phyloP scores from a whole-genome alignment of 1,140 invertebrate genomes.

The Globodera ellingtonae region DNA sequence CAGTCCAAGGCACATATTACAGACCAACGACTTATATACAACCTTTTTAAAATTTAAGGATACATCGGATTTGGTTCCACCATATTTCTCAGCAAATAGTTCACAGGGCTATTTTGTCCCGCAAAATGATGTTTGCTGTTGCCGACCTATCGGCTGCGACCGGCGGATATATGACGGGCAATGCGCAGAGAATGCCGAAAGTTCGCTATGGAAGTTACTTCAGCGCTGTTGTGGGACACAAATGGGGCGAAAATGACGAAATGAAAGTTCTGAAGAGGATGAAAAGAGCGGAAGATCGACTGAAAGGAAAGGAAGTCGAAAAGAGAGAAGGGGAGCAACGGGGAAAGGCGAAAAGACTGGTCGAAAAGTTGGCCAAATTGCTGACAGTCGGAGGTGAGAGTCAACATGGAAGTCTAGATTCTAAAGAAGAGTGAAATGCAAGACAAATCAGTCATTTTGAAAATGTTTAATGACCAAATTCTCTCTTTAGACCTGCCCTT shows the following conservation, averaged over 20 bases:
- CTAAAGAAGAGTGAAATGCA: background rate
- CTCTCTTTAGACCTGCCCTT: conserved; percentile 5
- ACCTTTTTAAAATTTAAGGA: no score
- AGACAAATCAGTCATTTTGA: background rate
- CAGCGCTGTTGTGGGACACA: background rate
- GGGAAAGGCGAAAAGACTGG: conserved; percentile 10
- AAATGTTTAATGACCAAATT: no score
- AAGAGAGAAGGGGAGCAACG: background rate
- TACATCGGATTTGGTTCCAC: no score
- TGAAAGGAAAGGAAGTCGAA: conserved; percentile 1
- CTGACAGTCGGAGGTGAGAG: conserved; percentile 13
- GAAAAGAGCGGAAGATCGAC: conserved; percentile 11
- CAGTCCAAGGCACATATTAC: no score
- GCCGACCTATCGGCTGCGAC: conserved; percentile 10
- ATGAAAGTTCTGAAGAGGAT: background rate
- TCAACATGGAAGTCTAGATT: background rate
- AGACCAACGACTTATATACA: no score
- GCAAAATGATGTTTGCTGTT: conserved; percentile 22
- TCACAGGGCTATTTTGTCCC: background rate
- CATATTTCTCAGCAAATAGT: background rate
- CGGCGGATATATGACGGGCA: conserved; percentile 16
- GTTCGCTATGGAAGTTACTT: conserved; percentile 22
- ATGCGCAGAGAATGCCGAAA: conserved; percentile 19
- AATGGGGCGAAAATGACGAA: conserved; percentile 6
- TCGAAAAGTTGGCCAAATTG: conserved; percentile 18